Conservation (phyloP, 35 echinoderm and acorn worm genomes). For the Apostichopus californicus region DNA sequence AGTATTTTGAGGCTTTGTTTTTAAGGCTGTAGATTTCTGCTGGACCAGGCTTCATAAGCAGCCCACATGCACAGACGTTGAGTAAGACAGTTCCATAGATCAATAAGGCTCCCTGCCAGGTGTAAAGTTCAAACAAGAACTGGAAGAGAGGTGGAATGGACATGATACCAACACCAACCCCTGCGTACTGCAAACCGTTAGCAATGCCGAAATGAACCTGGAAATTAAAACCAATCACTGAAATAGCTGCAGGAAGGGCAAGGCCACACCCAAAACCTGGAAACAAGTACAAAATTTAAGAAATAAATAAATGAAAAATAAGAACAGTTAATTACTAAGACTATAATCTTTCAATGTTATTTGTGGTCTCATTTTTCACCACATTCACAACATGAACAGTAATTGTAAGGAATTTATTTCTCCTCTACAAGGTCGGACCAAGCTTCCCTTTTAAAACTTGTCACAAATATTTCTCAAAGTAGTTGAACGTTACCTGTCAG, state of each 20-base stretch:
- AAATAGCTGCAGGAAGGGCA: conserved; percentile 40
- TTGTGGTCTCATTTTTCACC: too few species aligned
- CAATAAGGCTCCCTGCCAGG: conserved; percentile 35
- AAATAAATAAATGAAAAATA: too few species aligned
- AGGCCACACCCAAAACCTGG: conserved; percentile 49
- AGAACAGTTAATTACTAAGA: too few species aligned
- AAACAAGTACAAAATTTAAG: background rate
- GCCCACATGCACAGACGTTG: conserved; percentile 23
- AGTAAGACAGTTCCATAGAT: conserved; percentile 23
- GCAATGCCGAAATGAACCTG: conserved; percentile 25
- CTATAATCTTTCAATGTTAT: too few species aligned
- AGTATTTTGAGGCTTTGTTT: background rate
- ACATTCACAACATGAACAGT: too few species aligned
- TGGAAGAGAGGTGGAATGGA: conserved; percentile 35
- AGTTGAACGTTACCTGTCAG: too few species aligned
- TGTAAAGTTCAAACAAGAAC: conserved; percentile 33
- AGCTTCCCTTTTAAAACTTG: too few species aligned
- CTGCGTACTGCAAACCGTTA: conserved; percentile 49
- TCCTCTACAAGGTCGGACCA: too few species aligned
- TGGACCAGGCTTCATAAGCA: conserved; percentile 32
- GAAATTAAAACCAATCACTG: conserved; percentile 56
- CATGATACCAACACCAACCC: conserved; percentile 55
- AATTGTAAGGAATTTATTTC: too few species aligned
- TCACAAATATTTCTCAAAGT: too few species aligned
- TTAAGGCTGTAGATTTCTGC: conserved; percentile 7